These are phyloP conservation scores for Eurytoma californica DNA, from an alignment of 2,888 invertebrate species.

Conservation along the genomic window DNA sequence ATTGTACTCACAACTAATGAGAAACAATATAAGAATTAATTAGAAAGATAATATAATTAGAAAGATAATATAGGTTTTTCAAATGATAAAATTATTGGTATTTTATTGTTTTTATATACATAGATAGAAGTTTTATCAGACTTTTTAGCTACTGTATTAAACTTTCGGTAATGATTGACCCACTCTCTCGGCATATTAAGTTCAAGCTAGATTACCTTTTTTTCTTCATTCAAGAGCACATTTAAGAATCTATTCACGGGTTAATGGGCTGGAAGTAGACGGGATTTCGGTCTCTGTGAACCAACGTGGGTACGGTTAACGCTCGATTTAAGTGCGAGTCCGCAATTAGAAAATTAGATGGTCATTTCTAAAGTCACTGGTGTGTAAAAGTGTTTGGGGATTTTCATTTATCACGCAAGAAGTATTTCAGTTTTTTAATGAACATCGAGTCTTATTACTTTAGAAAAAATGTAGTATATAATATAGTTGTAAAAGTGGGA, in stretches of 20 bases:
- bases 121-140: background rate
- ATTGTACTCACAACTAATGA: background rate
- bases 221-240: conserved; percentile 40
- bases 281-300: conserved; percentile 22
- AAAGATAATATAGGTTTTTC: no score
- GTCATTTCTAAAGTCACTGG: background rate
- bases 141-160: background rate
- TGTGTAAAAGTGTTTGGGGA: background rate
- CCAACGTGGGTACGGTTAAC: conserved; percentile 23
- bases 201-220: conserved; percentile 21
- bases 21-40: background rate
- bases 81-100: background rate
- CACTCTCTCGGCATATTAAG: conserved; percentile 16
- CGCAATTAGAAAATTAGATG: conserved; percentile 36
- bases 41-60: background rate
- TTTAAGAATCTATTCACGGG: conserved; percentile 46
- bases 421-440: background rate
- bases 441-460: no score
- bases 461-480: no score
- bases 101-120: no score
- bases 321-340: conserved; percentile 41
- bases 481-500: no score
- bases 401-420: background rate
- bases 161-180: background rate
- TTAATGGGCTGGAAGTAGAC: conserved; percentile 49